These are phyloP conservation scores for Psittacula cyanocephala DNA, from an alignment of 2,113 vertebrate genomes.

Conservation along the genomic window DNA sequence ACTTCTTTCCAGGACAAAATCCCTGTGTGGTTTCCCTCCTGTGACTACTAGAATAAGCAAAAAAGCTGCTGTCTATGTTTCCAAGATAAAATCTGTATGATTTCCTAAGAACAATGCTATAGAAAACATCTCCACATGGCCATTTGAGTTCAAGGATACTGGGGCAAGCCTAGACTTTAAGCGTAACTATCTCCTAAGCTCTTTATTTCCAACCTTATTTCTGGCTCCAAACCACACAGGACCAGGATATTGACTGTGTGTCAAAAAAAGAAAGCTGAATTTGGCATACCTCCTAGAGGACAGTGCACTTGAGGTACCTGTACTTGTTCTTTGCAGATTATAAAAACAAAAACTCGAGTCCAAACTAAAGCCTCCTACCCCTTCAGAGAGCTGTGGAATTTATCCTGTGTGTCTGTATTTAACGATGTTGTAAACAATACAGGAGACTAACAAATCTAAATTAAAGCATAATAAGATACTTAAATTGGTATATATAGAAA, in stretches of 20 bases:
- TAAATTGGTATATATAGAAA: not conserved
- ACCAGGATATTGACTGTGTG: not conserved
- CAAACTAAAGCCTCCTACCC: not conserved
- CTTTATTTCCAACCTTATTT: not conserved
- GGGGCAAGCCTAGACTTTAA: not conserved
- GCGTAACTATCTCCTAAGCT: not conserved
- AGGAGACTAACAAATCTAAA: not conserved
- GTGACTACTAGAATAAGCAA: not conserved
- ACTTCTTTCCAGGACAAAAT: not conserved
- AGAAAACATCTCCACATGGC: not conserved
- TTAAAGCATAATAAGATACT: not conserved
- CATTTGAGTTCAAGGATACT: not conserved
- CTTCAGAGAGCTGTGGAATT: not conserved
- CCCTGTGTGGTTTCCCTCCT: not conserved
- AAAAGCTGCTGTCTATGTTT: not conserved
- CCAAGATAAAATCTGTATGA: not conserved
- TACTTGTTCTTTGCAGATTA: not conserved
- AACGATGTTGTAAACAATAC: not conserved
- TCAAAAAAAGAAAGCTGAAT: not conserved
- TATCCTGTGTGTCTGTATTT: not conserved
- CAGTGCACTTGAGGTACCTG: not conserved
- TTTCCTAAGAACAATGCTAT: not conserved
- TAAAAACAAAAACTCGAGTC: not conserved
- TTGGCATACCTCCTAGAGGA: not conserved
- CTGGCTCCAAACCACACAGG: not conserved